phyloP scores from a whole-genome alignment of 2,888 invertebrate species.

The Oscheius sp. region DNA sequence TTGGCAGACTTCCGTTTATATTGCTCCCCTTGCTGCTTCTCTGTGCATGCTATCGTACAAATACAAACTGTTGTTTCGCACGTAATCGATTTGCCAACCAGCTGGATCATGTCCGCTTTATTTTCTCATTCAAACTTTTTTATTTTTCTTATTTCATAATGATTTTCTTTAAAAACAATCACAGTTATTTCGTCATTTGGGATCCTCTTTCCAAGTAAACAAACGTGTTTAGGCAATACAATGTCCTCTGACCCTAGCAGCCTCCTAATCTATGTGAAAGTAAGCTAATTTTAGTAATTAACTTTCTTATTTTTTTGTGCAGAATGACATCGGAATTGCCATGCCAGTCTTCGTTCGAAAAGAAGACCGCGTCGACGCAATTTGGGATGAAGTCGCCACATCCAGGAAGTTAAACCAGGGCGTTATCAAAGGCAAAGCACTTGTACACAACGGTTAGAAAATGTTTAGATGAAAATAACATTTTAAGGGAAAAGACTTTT shows the following conservation, averaged over 20 bases:
- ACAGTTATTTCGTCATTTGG: neutral
- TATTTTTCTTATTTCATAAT: neutral
- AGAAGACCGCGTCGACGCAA: neutral
- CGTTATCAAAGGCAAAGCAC: constrained; percentile 7
- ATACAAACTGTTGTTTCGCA: constrained; percentile 3
- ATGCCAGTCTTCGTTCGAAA: constrained; percentile 15
- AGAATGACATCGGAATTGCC: constrained; percentile 14
- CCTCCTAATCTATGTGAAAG: constrained; percentile 18
- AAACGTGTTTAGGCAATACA: neutral
- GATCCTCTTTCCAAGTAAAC: neutral
- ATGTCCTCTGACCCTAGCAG: neutral
- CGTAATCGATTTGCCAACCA: constrained; percentile 23
- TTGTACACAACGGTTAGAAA: constrained; percentile 19
- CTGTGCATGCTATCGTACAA: neutral
- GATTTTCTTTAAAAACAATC: neutral
- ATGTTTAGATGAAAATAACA: neutral
- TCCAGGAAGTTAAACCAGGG: constrained; percentile 14
- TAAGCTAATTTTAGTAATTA: neutral
- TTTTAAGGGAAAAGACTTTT: constrained; percentile 6
- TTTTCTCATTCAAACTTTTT: too few relatives aligned
- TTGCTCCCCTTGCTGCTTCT: too few relatives aligned
- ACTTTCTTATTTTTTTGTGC: neutral
- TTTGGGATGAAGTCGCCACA: constrained; percentile 25
- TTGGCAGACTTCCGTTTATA: too few relatives aligned
- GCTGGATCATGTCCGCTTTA: too few relatives aligned